Base-by-base conservation (phyloP, 2,113 vertebrate species). In the Pavo muticus region DNA sequence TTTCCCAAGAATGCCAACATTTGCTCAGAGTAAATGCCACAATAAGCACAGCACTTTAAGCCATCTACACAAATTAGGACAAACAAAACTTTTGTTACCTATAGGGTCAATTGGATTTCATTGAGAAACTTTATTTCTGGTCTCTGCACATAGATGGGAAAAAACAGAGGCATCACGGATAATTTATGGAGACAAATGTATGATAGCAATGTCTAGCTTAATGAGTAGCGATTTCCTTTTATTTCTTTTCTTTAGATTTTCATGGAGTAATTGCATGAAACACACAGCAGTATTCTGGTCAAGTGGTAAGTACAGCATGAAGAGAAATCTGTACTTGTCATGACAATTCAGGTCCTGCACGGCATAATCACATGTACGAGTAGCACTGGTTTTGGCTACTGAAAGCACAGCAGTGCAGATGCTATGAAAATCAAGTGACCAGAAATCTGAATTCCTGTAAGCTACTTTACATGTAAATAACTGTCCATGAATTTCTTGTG, bases 81-180 rank as follows among this genome's bases (percentile, higher is more conserved):
- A 61, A n/a, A 67, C 61, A 45, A 54, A 82, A 73, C 14, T 89
- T 91, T 30, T 56, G 19, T 61, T 78, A 69, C 21, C 72, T 77
- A 48, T 14, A 47, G n/a, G 15, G 14, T 50, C 68, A 85, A 17
- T 7, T 69, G 1, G 21, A 65, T 82, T 91, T 42, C 52, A 9
- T 72, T 47, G 45, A 18, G 30, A 88, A 88, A 84, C 32, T 48
- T 60, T 19, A 63, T 77, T 89, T 83, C 14, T 72, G 54, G 87
- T 74, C 57, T 71, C 30, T 71, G 37, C 39, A 57, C 29, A 9
- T 2, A 75, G 29, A 54, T 23, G 61, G 54, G 30, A 35, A 48
- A 21, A 64, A 44, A 29, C 24, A 11, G 68, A 82, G 21, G 29
- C 67, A 7, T 32, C n/a, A 47, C 10, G 10, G 24, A 40, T 35